Evolutionary conservation across 1,140 invertebrate species (phyloP).

Genomic region (Zaprionus vittiger): DNA sequence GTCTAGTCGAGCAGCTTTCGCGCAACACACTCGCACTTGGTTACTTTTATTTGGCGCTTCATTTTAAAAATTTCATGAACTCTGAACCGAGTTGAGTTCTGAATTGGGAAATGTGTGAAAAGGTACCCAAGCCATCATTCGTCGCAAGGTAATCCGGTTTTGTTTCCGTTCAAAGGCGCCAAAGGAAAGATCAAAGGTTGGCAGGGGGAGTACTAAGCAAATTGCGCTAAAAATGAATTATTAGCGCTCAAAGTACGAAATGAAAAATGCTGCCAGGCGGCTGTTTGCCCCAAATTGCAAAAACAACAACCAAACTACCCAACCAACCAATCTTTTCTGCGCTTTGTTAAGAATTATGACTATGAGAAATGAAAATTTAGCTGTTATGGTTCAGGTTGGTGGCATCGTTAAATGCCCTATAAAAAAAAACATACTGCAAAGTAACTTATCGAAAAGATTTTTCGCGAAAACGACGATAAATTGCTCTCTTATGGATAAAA

Average conservation of each 20-base stretch:
- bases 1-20: not conserved
- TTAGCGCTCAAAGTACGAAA: slow-evolving; percentile 66
- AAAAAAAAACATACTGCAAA: not conserved
- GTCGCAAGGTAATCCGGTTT: slow-evolving; percentile 63
- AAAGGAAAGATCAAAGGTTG: slow-evolving; percentile 34
- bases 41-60: slow-evolving; percentile 32
- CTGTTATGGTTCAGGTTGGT: slow-evolving; percentile 2
- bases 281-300: slow-evolving; percentile 70
- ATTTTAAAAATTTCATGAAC: slow-evolving; percentile 78
- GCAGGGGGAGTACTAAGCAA: slow-evolving; percentile 53
- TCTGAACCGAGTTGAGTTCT: slow-evolving; percentile 43
- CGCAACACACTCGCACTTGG: not conserved
- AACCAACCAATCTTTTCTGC: slow-evolving; percentile 41
- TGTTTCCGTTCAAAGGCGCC: slow-evolving; percentile 41
- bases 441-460: not conserved
- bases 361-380: slow-evolving; percentile 67
- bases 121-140: slow-evolving; percentile 48
- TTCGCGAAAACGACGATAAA: not conserved
- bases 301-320: slow-evolving; percentile 29
- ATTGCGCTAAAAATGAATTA: slow-evolving; percentile 80
- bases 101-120: slow-evolving; percentile 59
- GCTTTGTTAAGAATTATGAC: slow-evolving; percentile 72
- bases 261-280: slow-evolving; percentile 65
- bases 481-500: not conserved
- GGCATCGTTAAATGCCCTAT: slow-evolving; percentile 8